Evolutionary conservation across 1,140 invertebrate species (phyloP).

Genomic region (Protaetia brevitarsis): DNA sequence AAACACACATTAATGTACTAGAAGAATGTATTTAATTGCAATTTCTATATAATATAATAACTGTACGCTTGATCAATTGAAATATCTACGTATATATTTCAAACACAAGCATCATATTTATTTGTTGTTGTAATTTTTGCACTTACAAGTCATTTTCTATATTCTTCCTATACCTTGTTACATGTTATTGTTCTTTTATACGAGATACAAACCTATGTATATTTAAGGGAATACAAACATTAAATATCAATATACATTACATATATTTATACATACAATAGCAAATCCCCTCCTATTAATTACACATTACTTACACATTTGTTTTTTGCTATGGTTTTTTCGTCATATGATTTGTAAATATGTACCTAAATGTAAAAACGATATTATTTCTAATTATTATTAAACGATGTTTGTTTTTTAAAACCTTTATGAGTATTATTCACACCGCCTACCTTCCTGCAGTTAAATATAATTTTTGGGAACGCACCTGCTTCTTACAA

Average conservation of each 20-base stretch:
- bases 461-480: not conserved
- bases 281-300: conserved; percentile 20
- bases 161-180: conserved; percentile 3
- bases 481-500: not conserved
- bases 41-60: not conserved
- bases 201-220: no score
- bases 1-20: not conserved
- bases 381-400: conserved; percentile 27
- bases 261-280: conserved; percentile 23
- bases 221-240: no score
- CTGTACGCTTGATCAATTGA: not conserved
- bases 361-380: conserved; percentile 36
- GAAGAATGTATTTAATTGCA: not conserved
- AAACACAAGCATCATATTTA: not conserved
- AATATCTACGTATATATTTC: not conserved
- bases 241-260: no score
- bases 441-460: not conserved
- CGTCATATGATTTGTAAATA: conserved; percentile 34
- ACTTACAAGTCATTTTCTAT: conserved; percentile 3
- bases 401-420: conserved; percentile 32
- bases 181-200: not conserved
- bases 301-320: conserved; percentile 19
- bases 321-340: conserved; percentile 29
- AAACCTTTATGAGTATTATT: not conserved
- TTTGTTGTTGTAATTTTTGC: conserved; percentile 10